Evolutionary conservation across 2,113 vertebrate genomes (phyloP).

Genomic region (Saimiri boliviensis): DNA sequence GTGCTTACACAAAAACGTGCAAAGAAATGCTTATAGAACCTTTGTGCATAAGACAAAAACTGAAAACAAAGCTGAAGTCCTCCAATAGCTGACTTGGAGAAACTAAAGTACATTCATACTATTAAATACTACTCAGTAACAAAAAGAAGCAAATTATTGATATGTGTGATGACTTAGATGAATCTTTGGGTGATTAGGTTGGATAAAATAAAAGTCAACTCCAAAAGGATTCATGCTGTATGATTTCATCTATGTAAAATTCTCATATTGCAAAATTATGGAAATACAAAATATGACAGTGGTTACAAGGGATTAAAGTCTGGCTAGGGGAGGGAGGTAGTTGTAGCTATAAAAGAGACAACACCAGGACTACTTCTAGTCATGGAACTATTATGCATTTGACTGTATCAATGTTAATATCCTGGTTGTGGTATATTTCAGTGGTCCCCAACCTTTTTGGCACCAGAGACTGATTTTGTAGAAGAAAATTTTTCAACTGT

Average conservation of each 20-base stretch:
- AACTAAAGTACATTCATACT: background rate
- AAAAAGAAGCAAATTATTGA: background rate
- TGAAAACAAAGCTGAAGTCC: background rate
- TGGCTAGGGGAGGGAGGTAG: background rate
- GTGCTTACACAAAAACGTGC: background rate
- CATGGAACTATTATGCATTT: background rate
- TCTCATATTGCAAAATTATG: background rate
- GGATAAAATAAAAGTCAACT: background rate
- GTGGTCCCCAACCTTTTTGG: no score
- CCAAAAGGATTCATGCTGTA: background rate
- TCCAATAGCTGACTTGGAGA: background rate
- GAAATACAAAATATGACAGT: background rate
- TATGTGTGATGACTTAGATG: background rate
- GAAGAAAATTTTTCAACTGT: no score
- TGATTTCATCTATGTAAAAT: background rate
- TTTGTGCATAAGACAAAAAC: background rate
- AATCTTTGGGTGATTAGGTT: background rate
- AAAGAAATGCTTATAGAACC: background rate
- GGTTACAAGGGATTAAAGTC: background rate
- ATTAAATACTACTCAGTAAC: background rate
- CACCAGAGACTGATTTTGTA: no score
- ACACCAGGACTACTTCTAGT: background rate
- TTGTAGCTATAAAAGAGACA: background rate
- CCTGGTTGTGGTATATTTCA: background rate
- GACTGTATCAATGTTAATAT: background rate